Base-by-base conservation (phyloP, 2,888 invertebrate genomes). In the Clunio marinus region DNA sequence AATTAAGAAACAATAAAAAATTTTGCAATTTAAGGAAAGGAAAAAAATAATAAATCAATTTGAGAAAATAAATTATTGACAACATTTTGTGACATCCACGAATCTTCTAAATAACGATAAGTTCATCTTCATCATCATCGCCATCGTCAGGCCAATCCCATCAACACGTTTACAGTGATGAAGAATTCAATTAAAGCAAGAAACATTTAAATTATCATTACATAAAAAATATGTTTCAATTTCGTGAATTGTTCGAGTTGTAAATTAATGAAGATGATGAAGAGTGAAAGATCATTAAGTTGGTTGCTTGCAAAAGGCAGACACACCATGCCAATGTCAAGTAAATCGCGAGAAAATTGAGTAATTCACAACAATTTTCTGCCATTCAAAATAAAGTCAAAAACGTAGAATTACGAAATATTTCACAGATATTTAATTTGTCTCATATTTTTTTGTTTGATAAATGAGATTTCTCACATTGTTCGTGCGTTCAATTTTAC, bases 31-130 rank as follows among this genome's bases (percentile, higher is more conserved):
- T 22, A 51, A 22, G 51, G 51, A n/a, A n/a, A n/a, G n/a, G n/a
- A 22, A n/a, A 51, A 51, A 8, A 51, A 20, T 22, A 51, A 51
- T 51, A 51, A 51, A 51, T 17, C 51, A 51, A 51, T 51, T 51
- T 51, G 22, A 51, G 22, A 51, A 17, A 51, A 41, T 51, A 22
- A 51, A 17, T 2, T 13, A 32, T 32, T 13, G 35, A 32, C 35
- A 32, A 32, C 35, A 8, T 32, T 17, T 51, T 22, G 51, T 20
- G 51, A 51, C 51, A 4, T 51, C 20, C 51, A 51, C 51, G 51
- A 51, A 22, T 22, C 20, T 51, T 7, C 4, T 13, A 7, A 15
- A 41, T 7, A 32, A 7, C 22, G 4, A 22, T 13, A 22, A 51
- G 17, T 22, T 22, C 51, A 51, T 51, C 51, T 22, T n/a, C n/a